Conservation (phyloP, 1,140 invertebrate genomes). For the Cheumatopsyche charites region DNA sequence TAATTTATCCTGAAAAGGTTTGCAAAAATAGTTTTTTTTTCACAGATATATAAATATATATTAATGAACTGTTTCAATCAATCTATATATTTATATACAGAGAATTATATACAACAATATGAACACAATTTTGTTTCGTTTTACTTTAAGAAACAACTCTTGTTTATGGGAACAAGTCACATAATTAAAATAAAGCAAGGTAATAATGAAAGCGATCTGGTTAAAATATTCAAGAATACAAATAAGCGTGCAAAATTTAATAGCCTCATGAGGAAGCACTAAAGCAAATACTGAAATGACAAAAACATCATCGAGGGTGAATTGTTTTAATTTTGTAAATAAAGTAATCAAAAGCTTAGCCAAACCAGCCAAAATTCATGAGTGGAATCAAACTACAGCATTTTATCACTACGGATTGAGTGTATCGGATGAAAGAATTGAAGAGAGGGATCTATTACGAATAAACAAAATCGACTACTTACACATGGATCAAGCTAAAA, state of each 20-base stretch:
- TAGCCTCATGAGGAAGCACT: background rate
- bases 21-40: background rate
- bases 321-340: too few species aligned
- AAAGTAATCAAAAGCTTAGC: too few species aligned
- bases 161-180: too few species aligned
- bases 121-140: too few species aligned
- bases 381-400: too few species aligned
- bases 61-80: too few species aligned
- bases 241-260: conserved; percentile 11
- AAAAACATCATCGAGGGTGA: too few species aligned
- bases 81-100: too few species aligned
- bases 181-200: conserved; percentile 24
- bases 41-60: too few species aligned
- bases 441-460: conserved; percentile 10
- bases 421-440: background rate
- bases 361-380: too few species aligned
- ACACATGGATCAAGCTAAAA: conserved; percentile 45
- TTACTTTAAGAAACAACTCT: too few species aligned
- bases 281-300: background rate
- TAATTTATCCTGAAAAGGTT: background rate
- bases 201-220: conserved; percentile 7
- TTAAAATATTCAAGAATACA: conserved; percentile 7
- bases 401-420: background rate
- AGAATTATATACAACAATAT: too few species aligned
- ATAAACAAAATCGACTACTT: conserved; percentile 46